These are phyloP conservation scores for Epicampocera succincta DNA, from an alignment of 2,888 invertebrate species.

Conservation along the genomic window DNA sequence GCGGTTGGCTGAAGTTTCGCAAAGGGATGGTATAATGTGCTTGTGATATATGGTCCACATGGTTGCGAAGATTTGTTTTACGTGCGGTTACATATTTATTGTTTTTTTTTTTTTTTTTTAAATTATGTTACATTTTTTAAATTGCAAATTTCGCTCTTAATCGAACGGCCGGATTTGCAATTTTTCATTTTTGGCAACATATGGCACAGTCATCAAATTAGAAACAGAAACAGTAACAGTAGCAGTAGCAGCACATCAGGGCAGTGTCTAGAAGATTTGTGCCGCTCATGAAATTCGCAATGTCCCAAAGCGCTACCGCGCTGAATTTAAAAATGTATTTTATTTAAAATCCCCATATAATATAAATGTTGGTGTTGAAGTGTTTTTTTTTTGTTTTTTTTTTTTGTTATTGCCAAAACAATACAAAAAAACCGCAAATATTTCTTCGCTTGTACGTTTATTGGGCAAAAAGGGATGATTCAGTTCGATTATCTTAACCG, in stretches of 20 bases:
- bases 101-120: conserved; percentile 27
- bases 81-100: conserved; percentile 71
- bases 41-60: conserved; percentile 49
- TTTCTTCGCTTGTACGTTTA: conserved; percentile 33
- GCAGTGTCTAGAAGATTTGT: conserved; percentile 22
- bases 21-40: conserved; percentile 58
- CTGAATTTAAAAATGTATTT: conserved; percentile 37
- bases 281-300: conserved; percentile 52
- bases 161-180: conserved; percentile 70
- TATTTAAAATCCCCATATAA: conserved; percentile 22
- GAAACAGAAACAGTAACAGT: conserved; percentile 73
- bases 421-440: conserved; percentile 57
- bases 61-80: conserved; percentile 70
- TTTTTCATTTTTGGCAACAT: conserved; percentile 75
- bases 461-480: conserved; percentile 55
- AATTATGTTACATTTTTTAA: conserved; percentile 67
- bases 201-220: conserved; percentile 75
- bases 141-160: conserved; percentile 62
- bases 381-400: conserved; percentile 5
- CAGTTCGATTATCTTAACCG: conserved; percentile 58
- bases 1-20: conserved; percentile 38
- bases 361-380: conserved; percentile 16
- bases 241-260: conserved; percentile 66
- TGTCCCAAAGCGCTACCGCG: conserved; percentile 56
- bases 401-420: conserved; percentile 28